phyloP scores from a whole-genome alignment of 1,140 invertebrate genomes.

The Drosophila parabipectinata region DNA sequence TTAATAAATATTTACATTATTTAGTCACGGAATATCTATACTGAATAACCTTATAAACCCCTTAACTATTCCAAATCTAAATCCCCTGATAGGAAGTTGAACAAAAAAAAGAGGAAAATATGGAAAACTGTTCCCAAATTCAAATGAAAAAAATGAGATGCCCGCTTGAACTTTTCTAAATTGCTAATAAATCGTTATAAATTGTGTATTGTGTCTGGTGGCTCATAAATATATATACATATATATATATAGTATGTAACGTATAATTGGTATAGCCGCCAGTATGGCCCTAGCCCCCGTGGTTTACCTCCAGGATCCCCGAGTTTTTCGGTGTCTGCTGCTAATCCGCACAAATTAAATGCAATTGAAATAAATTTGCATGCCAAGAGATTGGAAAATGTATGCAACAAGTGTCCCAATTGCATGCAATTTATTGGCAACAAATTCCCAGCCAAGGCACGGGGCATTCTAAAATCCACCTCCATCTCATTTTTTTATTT shows the following conservation, averaged over 20 bases:
- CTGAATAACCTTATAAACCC: too few species aligned
- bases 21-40: too few species aligned
- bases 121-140: constrained; percentile 22
- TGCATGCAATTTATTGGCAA: constrained; percentile 81
- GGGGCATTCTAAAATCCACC: constrained; percentile 26
- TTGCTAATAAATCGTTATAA: constrained; percentile 73
- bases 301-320: neutral
- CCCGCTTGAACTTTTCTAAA: constrained; percentile 42
- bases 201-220: constrained; percentile 38
- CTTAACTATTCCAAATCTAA: neutral
- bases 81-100: constrained; percentile 18
- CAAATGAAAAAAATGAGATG: constrained; percentile 24
- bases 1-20: too few species aligned
- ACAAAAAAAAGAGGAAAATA: neutral
- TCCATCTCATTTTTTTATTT: neutral
- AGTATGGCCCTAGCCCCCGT: too few species aligned
- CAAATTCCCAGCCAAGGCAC: constrained; percentile 45
- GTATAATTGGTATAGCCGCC: neutral
- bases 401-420: constrained; percentile 79
- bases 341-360: constrained; percentile 80
- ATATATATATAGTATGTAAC: neutral
- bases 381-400: constrained; percentile 61
- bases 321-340: constrained; percentile 25
- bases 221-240: neutral
- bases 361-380: constrained; percentile 82